A percentile compares a stretch with the other conserved stretches of the same genome.
Conservation (phyloP, 1,140 invertebrate species). For the Holotrichia oblita region DNA sequence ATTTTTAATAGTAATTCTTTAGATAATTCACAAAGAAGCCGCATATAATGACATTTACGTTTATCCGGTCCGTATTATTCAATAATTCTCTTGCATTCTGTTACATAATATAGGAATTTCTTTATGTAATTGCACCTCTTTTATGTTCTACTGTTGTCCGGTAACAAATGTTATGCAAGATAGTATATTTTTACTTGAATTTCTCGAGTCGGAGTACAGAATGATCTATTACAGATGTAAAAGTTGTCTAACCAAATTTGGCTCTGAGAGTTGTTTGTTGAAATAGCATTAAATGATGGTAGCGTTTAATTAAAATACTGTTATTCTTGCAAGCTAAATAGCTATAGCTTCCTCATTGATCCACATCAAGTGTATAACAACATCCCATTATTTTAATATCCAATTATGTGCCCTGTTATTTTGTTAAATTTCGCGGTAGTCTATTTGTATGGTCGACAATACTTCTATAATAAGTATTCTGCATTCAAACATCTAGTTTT, state of each 20-base stretch:
- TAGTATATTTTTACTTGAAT: slow-evolving; percentile 15
- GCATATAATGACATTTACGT: neutral
- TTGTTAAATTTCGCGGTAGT: too few relatives aligned
- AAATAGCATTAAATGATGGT: slow-evolving; percentile 4
- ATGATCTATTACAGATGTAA: slow-evolving; percentile 29
- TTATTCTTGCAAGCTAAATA: neutral
- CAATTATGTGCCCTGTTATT: too few relatives aligned
- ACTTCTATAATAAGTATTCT: too few relatives aligned
- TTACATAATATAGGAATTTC: slow-evolving; percentile 26
- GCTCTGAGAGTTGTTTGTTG: neutral
- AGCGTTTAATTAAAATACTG: neutral
- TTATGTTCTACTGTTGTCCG: slow-evolving; percentile 10
- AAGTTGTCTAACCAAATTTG: slow-evolving; percentile 33
- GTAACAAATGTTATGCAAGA: slow-evolving; percentile 7
- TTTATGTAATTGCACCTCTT: slow-evolving; percentile 12
- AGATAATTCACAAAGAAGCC: neutral
- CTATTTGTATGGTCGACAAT: too few relatives aligned
- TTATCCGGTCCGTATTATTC: neutral
- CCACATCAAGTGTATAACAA: too few relatives aligned
- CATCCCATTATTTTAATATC: too few relatives aligned
- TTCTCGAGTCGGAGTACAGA: neutral
- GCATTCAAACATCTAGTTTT: too few relatives aligned
- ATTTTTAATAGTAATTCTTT: neutral
- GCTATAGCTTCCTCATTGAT: too few relatives aligned
- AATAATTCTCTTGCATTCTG: neutral